Evolutionary conservation across 2,797 vertebrate genomes (phyloP), one percentile per base, ranked within the genome.

Genomic region (Salmo trutta): DNA sequence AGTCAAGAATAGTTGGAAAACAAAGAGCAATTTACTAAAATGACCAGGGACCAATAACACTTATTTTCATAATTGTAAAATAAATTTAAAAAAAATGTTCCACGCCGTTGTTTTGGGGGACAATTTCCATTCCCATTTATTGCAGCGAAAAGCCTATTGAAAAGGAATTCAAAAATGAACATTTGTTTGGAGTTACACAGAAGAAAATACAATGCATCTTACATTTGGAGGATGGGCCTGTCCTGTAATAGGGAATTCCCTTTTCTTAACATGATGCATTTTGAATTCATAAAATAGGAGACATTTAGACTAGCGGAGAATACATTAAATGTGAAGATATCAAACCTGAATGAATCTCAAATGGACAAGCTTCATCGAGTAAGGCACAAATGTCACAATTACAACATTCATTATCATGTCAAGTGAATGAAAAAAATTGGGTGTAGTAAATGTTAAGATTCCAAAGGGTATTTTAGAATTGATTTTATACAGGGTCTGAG

Each of bases 171-270:
- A 86, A 85, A 85, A 85, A 84, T 78, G 76, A 82, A 77, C 53
- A 54, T 64, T 80, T 24, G 71, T 80, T 75, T 81, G 27, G 73
- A 73, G 81, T 77, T 33, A 83, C 65, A 82, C 1, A 83, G 16
- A 54, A 27, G 15, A 88, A 72, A 78, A 2, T 67, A 53, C 2
- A 12, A 47, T 47, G 10, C 2, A 47, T 47, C 41, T 47, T 47
- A 47, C 41, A 78, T 82, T 52, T 80, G 54, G 16, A n/a, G 52
- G 16, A 53, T 75, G 15, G 24, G 84, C 90, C 79, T 71, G 85
- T 81, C 71, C 85, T 89, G 82, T 84, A 88, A 84, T 88, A 88
- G 79, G 62, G 74, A 88, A 91, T 21, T 93, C 90, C 91, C 91
- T 93, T 86, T 94, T 91, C 62, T 71, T 77, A 33, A 80, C 64